A percentile compares a stretch with the other conserved stretches of the same genome.
Evolutionary conservation across 2,797 vertebrate genomes (phyloP).

Genomic region (Pseudotriccus pelzelni): DNA sequence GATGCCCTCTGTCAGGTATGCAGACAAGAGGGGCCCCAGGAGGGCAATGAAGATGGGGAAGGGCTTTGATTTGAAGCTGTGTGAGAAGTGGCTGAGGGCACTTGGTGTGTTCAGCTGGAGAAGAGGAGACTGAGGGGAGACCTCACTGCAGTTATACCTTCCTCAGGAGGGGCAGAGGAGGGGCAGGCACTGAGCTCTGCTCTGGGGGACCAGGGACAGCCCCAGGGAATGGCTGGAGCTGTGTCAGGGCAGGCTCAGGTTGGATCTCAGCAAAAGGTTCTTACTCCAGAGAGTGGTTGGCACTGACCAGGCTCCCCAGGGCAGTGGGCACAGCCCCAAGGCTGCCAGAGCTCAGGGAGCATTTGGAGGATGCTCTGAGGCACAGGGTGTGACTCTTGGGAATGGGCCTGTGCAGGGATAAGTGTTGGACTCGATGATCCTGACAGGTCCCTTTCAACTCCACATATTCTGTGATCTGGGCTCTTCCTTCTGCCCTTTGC

Average conservation of each 20-base stretch:
- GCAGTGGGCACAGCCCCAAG: background rate
- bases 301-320: background rate
- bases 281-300: background rate
- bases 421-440: background rate
- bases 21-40: background rate
- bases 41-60: background rate
- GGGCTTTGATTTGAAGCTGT: background rate
- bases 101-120: background rate
- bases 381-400: background rate
- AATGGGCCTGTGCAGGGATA: background rate
- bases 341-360: background rate
- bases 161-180: background rate
- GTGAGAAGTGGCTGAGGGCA: background rate
- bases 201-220: background rate
- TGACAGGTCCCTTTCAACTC: background rate
- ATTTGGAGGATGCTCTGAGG: background rate
- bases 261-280: background rate
- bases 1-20: fast-evolving
- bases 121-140: background rate
- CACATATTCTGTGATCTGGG: background rate
- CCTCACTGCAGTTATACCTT: background rate
- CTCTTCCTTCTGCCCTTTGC: background rate
- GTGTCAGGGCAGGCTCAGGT: background rate
- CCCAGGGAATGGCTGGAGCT: background rate
- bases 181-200: background rate